phyloP scores from a whole-genome alignment of 1,140 invertebrate genomes.

The Melanaphis sacchari region DNA sequence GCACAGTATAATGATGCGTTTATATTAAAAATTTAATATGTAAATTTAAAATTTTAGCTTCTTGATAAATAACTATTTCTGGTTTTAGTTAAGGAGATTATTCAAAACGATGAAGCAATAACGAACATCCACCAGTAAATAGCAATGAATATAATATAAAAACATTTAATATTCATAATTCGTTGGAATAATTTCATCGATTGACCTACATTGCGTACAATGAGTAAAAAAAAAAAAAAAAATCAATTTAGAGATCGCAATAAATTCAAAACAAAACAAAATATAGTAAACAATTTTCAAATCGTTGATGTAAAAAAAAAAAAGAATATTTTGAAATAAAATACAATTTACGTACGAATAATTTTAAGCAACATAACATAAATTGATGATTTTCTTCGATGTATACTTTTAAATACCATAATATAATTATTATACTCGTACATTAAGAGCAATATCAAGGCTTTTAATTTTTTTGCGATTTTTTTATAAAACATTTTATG shows the following conservation, averaged over 20 bases:
- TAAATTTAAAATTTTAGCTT: not conserved
- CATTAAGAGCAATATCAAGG: not conserved
- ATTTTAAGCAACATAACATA: not conserved
- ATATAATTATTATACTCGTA: too few relatives aligned
- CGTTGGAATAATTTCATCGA: not conserved
- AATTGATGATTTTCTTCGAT: not conserved
- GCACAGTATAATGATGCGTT: not conserved
- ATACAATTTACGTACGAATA: not conserved
- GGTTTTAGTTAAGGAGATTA: not conserved
- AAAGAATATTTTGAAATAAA: not conserved
- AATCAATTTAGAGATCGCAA: not conserved
- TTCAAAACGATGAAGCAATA: not conserved
- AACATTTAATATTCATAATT: slow-evolving; percentile 30
- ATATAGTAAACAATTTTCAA: not conserved
- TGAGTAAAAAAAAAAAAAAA: not conserved
- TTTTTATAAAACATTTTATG: too few relatives aligned
- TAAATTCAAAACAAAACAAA: not conserved
- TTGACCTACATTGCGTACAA: slow-evolving; percentile 3
- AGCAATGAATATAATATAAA: slow-evolving; percentile 32
- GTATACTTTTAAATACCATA: not conserved
- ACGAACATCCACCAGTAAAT: not conserved
- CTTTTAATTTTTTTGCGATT: not conserved
- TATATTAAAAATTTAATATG: slow-evolving; percentile 35
- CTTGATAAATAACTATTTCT: not conserved
- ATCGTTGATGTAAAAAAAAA: not conserved